These are phyloP conservation scores for Dasysyrphus albostriatus DNA, from an alignment of 2,888 invertebrate species.

Conservation along the genomic window DNA sequence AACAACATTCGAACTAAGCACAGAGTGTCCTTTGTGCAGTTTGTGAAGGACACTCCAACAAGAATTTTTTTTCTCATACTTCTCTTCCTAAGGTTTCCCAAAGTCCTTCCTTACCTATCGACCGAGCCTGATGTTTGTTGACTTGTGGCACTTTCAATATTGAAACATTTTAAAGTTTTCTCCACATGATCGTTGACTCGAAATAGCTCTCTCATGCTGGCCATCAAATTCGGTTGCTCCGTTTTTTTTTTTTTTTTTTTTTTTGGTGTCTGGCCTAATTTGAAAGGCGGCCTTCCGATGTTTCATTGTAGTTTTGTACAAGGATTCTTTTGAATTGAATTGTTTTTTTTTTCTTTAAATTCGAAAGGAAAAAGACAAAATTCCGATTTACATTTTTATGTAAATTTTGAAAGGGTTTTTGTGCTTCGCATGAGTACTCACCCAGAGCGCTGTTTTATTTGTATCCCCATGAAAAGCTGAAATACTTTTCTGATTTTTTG, in stretches of 20 bases:
- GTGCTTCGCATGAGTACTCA: constrained; percentile 62
- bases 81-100: neutral
- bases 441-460: constrained; percentile 64
- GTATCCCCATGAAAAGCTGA: constrained; percentile 46
- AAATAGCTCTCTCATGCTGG: constrained; percentile 24
- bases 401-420: constrained; percentile 67
- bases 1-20: constrained; percentile 1
- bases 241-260: constrained; percentile 14
- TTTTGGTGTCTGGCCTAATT: constrained; percentile 71
- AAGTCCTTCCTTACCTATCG: neutral
- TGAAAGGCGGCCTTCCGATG: constrained; percentile 33
- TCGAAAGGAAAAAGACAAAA: constrained; percentile 25
- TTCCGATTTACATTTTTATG: constrained; percentile 72
- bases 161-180: constrained; percentile 57
- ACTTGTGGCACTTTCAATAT: constrained; percentile 57
- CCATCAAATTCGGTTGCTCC: constrained; percentile 38
- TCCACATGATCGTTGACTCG: constrained; percentile 20
- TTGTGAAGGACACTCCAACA: constrained; percentile 57
- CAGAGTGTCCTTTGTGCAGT: constrained; percentile 51
- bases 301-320: neutral
- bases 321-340: constrained; percentile 44
- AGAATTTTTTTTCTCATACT: constrained; percentile 19
- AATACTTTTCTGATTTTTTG: constrained; percentile 61
- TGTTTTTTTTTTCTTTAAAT: neutral
- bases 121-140: neutral